These are phyloP conservation scores for Bubo bubo DNA, from an alignment of 2,113 vertebrate species.

Conservation along the genomic window DNA sequence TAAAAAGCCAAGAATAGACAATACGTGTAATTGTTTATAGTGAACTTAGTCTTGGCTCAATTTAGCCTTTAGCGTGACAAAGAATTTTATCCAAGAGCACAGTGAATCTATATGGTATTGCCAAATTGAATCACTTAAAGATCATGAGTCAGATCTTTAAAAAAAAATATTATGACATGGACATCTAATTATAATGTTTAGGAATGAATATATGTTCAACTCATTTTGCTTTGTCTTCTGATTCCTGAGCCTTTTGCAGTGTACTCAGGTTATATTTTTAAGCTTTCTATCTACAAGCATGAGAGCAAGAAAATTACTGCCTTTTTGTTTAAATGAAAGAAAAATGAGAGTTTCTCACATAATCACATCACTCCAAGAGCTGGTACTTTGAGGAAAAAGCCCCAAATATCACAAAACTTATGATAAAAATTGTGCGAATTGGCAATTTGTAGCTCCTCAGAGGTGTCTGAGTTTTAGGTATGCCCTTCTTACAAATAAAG, in stretches of 20 bases:
- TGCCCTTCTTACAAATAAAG: neutral
- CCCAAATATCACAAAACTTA: slow-evolving; percentile 1
- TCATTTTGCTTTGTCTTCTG: slow-evolving; percentile 10
- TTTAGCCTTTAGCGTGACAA: neutral
- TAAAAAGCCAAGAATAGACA: slow-evolving; percentile 30
- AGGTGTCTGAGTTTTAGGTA: neutral
- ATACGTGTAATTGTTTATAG: slow-evolving; percentile 18
- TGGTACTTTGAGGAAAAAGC: slow-evolving; percentile 16
- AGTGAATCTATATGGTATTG: slow-evolving; percentile 11
- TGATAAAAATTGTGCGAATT: neutral
- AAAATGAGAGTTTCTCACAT: neutral
- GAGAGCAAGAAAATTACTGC: neutral
- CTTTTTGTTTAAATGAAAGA: slow-evolving; percentile 20
- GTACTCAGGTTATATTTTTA: slow-evolving; percentile 1
- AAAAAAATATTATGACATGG: neutral
- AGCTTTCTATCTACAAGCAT: neutral
- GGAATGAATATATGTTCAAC: neutral
- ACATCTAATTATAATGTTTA: slow-evolving; percentile 1
- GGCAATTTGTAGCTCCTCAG: neutral
- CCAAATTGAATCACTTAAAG: slow-evolving; percentile 1
- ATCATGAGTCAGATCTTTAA: slow-evolving; percentile 3
- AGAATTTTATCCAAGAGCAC: slow-evolving; percentile 19
- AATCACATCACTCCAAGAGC: neutral
- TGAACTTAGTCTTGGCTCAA: slow-evolving; percentile 20
- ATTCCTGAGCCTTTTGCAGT: neutral